Evolutionary conservation across 92 coral and sea anemone genomes (phyloP).

Genomic region (Pocillopora meandrina): DNA sequence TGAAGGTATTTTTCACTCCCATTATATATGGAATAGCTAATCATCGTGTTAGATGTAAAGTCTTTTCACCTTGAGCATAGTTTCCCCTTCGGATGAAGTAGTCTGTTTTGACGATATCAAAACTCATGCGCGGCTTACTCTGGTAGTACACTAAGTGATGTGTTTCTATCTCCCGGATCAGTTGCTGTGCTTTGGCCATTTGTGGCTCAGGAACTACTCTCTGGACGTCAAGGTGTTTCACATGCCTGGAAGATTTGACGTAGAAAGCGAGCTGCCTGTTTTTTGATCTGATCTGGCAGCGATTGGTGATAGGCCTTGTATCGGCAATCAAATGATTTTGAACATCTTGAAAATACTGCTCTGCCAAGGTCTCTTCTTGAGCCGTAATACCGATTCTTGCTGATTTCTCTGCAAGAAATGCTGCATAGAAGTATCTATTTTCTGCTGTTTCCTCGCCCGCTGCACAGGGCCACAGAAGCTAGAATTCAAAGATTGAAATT

Average conservation of each 20-base stretch:
- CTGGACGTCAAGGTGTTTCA: slow-evolving; percentile 11
- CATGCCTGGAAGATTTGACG: slow-evolving; percentile 32
- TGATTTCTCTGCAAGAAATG: slow-evolving; percentile 25
- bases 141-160: slow-evolving; percentile 3
- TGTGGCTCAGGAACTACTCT: slow-evolving; percentile 18
- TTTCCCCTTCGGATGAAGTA: slow-evolving; percentile 26
- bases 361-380: slow-evolving; percentile 10
- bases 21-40: no score
- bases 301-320: slow-evolving; percentile 20
- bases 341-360: slow-evolving; percentile 17
- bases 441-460: slow-evolving; percentile 42
- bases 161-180: slow-evolving; percentile 16
- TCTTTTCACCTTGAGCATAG: slow-evolving; percentile 6
- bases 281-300: slow-evolving; percentile 16
- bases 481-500: not conserved
- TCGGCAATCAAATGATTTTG: slow-evolving; percentile 19
- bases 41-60: not conserved
- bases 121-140: slow-evolving; percentile 7
- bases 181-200: slow-evolving; percentile 10
- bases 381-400: slow-evolving; percentile 12
- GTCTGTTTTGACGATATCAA: slow-evolving; percentile 23
- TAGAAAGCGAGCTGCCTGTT: slow-evolving; percentile 30
- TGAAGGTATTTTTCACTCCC: no score
- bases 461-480: slow-evolving; percentile 29
- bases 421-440: slow-evolving; percentile 25